Conservation (phyloP, 1,140 invertebrate species). For the Musca domestica region DNA sequence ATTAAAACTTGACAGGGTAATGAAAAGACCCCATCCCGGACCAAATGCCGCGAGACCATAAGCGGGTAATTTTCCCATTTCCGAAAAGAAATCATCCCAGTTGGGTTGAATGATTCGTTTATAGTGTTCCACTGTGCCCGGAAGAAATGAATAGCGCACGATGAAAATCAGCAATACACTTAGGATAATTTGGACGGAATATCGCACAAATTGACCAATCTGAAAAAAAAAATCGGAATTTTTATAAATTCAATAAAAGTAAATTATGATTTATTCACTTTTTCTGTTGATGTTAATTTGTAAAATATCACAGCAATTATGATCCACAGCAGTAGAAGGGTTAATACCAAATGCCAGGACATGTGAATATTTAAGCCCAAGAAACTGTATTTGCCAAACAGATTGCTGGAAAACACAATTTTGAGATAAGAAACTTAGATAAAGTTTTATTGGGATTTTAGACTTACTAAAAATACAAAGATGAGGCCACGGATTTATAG, state of each 20-base stretch:
- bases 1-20: constrained; percentile 89
- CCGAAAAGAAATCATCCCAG: constrained; percentile 2
- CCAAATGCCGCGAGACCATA: constrained; percentile 63
- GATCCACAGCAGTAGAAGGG: constrained; percentile 30
- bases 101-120: constrained; percentile 72
- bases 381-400: too few relatives aligned
- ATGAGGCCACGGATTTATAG: too few relatives aligned
- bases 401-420: too few relatives aligned
- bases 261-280: constrained; percentile 21
- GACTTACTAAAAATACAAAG: too few relatives aligned
- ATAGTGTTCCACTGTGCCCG: constrained; percentile 73
- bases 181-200: constrained; percentile 30
- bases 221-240: constrained; percentile 1
- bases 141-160: constrained; percentile 54
- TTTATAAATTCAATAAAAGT: neutral
- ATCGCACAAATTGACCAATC: constrained; percentile 39
- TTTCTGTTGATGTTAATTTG: constrained; percentile 35
- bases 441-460: too few relatives aligned
- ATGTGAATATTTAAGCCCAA: neutral
- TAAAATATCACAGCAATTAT: constrained; percentile 34
- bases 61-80: constrained; percentile 23
- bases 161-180: constrained; percentile 32
- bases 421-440: too few relatives aligned
- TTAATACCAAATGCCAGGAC: constrained; percentile 22
- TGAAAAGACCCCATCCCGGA: constrained; percentile 86